A percentile compares a stretch with the other conserved stretches of the same genome.
Conservation (phyloP, 2,888 invertebrate genomes). For the Hanleya hanleyi region DNA sequence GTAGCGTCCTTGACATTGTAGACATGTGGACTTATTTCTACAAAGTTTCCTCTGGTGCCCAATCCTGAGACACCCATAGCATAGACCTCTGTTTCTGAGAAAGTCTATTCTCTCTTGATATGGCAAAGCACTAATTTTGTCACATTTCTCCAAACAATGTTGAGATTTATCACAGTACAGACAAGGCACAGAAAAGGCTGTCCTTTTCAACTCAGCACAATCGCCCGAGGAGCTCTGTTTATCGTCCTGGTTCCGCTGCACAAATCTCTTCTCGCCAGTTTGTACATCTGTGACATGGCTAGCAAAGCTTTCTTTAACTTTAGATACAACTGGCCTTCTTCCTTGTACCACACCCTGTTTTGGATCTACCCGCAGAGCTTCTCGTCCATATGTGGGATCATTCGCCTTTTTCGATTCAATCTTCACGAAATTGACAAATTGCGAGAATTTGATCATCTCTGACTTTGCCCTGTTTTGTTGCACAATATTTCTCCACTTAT, state of each 20-base stretch:
- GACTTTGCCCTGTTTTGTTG: not conserved
- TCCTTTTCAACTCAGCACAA: too few relatives aligned
- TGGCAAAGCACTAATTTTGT: not conserved
- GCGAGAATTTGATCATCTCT: not conserved
- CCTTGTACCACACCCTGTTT: not conserved
- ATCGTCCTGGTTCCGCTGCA: not conserved
- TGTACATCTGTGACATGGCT: not conserved
- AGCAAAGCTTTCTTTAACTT: not conserved
- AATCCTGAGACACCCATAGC: conserved; percentile 15
- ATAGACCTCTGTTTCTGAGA: not conserved
- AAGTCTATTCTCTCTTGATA: not conserved
- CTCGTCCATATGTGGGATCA: conserved; percentile 24
- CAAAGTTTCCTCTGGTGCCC: conserved; percentile 12
- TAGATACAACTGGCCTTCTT: too few relatives aligned
- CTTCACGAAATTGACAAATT: conserved; percentile 14
- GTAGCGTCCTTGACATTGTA: not conserved
- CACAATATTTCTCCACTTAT: not conserved
- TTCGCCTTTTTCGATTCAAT: conserved; percentile 14
- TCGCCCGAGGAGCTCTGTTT: too few relatives aligned
- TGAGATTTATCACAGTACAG: not conserved
- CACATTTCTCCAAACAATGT: not conserved
- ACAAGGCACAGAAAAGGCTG: too few relatives aligned
- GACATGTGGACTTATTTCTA: not conserved
- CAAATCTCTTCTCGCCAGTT: not conserved
- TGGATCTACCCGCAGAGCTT: conserved; percentile 13